Base-by-base conservation (phyloP, 1,140 invertebrate species). In the Brachionus angularis region DNA sequence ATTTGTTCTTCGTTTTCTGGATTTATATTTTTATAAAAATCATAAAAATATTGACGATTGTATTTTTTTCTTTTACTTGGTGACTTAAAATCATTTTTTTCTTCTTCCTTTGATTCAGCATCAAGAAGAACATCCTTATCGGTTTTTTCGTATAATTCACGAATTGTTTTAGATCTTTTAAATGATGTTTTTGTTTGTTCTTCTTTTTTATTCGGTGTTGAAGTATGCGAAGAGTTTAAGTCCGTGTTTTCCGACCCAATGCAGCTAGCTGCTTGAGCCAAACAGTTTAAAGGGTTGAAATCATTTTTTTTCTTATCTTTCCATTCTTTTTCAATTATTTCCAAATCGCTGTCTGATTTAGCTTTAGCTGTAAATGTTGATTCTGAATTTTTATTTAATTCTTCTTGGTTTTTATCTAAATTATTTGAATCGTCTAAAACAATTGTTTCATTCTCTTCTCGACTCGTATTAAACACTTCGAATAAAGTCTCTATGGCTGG, bases 1-100 rank as follows among this genome's bases (percentile, higher is more conserved):
- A n/a, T n/a, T n/a, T n/a, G n/a, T n/a, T n/a, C n/a, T n/a, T n/a
- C n/a, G n/a, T n/a, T n/a, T n/a, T n/a, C n/a, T n/a, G n/a, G n/a
- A n/a, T n/a, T 58, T 10, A 58, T 58, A 58, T 58, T 34, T 36
- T 58, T 31, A 58, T 58, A 58, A 58, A 58, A 58, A 58, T 58
- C 53, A 39, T 58, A 58, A 58, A 58, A 58, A 58, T 58, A 58
- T 18, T 16, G 36, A 39, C 53, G 33, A 58, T 58, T 58, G n/a
- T n/a, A n/a, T n/a, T n/a, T 42, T 18, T 14, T n/a, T 34, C 18
- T 58, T 58, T 58, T 21, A 58, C 34, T 5, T n/a, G 3, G 34
- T 36, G 21, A 29, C 39, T 58, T 39, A 21, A 21, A 55, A 8
- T 18, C 3, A 33, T 55, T 33, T 55, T 55, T 18, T 55, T 55